These are phyloP conservation scores for Zophobas atratus DNA, from an alignment of 1,140 invertebrate species.

Conservation along the genomic window DNA sequence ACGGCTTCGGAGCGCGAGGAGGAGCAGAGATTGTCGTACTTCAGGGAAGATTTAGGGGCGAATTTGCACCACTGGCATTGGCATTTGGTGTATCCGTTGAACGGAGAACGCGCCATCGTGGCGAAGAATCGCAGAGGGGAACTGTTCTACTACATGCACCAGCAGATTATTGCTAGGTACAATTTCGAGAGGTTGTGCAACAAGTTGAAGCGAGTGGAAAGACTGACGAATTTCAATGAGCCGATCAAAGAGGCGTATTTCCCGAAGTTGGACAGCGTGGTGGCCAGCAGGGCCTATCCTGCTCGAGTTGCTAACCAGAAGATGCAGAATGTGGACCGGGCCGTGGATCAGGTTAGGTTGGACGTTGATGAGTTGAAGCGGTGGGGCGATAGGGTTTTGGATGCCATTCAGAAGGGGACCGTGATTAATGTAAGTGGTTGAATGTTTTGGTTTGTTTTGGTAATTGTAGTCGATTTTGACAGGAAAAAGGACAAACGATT, in stretches of 20 bases:
- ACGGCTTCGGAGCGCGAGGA: constrained; percentile 81
- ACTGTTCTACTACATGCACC: constrained; percentile 72
- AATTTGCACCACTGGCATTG: constrained; percentile 88
- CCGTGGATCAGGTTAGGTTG: constrained; percentile 76
- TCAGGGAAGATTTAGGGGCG: constrained; percentile 81
- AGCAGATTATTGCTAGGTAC: constrained; percentile 80
- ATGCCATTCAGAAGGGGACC: constrained; percentile 80
- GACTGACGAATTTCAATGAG: constrained; percentile 74
- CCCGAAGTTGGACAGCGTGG: constrained; percentile 78
- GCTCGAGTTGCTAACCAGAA: constrained; percentile 73
- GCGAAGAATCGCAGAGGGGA: constrained; percentile 77
- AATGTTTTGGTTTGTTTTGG: background rate
- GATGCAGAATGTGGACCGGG: constrained; percentile 77
- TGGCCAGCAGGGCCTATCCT: constrained; percentile 77
- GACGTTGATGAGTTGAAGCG: constrained; percentile 81
- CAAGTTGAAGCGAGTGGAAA: constrained; percentile 71
- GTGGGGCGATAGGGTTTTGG: constrained; percentile 82
- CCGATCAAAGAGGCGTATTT: constrained; percentile 80
- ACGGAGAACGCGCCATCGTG: constrained; percentile 72
- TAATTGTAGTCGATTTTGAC: constrained; percentile 11
- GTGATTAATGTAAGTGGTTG: constrained; percentile 70
- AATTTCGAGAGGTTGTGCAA: constrained; percentile 79
- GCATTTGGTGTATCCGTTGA: constrained; percentile 84
- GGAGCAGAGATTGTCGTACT: constrained; percentile 83
- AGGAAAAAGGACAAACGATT: constrained; percentile 59